Percentiles rank a stretch among this genome's conserved stretches.
These are phyloP conservation scores for Pristis pectinata DNA, from an alignment of 2,797 vertebrate genomes.

Conservation along the genomic window DNA sequence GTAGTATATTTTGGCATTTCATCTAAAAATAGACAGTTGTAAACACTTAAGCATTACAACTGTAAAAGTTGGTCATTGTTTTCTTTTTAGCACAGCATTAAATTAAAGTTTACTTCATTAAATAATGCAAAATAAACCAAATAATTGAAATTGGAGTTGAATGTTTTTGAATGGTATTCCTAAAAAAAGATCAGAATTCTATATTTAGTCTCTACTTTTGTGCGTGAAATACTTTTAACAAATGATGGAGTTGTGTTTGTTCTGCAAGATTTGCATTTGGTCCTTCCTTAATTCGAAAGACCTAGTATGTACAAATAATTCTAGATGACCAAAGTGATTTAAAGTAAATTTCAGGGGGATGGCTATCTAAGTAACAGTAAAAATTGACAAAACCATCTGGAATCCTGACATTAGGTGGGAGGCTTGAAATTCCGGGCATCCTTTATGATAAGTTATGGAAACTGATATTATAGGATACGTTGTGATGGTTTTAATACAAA, in stretches of 20 bases:
- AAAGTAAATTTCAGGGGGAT: not conserved
- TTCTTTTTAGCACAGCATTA: not conserved
- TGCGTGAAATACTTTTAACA: not conserved
- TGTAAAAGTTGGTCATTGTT: not conserved
- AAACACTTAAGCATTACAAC: not conserved
- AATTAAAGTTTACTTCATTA: not conserved
- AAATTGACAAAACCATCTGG: not conserved
- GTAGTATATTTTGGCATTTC: conserved; percentile 29
- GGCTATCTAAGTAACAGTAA: not conserved
- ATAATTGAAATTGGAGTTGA: not conserved
- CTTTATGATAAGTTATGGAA: not conserved
- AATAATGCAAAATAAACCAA: not conserved
- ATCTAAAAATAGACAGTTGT: not conserved
- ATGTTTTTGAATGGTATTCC: not conserved
- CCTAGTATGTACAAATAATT: not conserved
- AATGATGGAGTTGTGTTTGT: not conserved
- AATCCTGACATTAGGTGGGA: not conserved
- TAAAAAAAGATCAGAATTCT: not conserved
- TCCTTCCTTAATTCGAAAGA: not conserved
- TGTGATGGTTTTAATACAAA: not conserved
- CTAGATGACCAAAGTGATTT: not conserved
- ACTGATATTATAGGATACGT: no score
- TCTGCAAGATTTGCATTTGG: not conserved
- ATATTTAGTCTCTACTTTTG: not conserved
- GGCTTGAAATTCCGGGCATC: not conserved